A percentile compares a stretch with the other conserved stretches of the same genome.
Conservation (phyloP, 2,113 vertebrate species). For the Hypocryptadius cinnamomeus region DNA sequence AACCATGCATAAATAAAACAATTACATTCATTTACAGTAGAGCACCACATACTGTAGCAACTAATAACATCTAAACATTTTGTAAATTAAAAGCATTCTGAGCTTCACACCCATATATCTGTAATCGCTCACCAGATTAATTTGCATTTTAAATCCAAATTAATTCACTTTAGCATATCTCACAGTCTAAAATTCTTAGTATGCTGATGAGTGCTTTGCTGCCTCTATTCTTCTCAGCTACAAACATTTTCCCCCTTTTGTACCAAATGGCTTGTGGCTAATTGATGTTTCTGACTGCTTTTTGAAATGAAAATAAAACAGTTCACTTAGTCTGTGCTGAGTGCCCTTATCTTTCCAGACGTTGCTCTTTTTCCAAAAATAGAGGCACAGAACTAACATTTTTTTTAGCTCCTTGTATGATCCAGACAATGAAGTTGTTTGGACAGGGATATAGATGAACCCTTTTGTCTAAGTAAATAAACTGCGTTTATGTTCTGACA, state of each 20-base stretch:
- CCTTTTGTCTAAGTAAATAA: slow-evolving; percentile 98
- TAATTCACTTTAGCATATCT: slow-evolving; percentile 99
- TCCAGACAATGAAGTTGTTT: slow-evolving; percentile 92
- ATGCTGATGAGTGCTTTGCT: slow-evolving; percentile 91
- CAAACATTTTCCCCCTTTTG: slow-evolving; percentile 85
- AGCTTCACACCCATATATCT: slow-evolving; percentile 86
- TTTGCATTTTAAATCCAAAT: slow-evolving; percentile 99
- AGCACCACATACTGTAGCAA: slow-evolving; percentile 68
- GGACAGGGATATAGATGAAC: slow-evolving; percentile 94
- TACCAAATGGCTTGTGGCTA: slow-evolving; percentile 89
- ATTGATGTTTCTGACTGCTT: slow-evolving; percentile 89
- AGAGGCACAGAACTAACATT: slow-evolving; percentile 75
- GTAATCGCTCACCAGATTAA: slow-evolving; percentile 89
- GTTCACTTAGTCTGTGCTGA: slow-evolving; percentile 81
- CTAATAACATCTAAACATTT: slow-evolving; percentile 83
- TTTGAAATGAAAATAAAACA: slow-evolving; percentile 89
- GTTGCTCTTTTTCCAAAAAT: slow-evolving; percentile 79
- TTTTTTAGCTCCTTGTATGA: slow-evolving; percentile 80
- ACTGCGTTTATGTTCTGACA: slow-evolving; percentile 91
- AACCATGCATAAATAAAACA: slow-evolving; percentile 76
- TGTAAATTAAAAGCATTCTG: slow-evolving; percentile 81
- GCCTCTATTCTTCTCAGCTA: slow-evolving; percentile 82
- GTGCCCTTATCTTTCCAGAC: slow-evolving; percentile 83
- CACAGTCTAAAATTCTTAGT: slow-evolving; percentile 86
- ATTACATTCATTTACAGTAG: slow-evolving; percentile 74